These are phyloP conservation scores for Ctenomys sociabilis DNA, from an alignment of 2,113 vertebrate species.

Conservation along the genomic window DNA sequence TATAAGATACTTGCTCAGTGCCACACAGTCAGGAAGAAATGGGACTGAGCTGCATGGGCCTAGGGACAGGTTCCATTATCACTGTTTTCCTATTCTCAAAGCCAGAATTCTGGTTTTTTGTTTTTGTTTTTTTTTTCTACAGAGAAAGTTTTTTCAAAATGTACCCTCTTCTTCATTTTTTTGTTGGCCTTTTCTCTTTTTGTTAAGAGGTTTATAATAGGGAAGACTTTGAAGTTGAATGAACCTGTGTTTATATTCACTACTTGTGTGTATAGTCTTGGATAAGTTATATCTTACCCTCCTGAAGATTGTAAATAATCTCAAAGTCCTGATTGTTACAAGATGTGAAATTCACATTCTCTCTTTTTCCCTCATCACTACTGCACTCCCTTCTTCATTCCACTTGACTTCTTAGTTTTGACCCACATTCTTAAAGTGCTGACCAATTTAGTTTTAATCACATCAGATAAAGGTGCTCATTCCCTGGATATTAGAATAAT, in stretches of 20 bases:
- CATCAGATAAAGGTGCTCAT: neutral
- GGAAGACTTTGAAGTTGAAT: neutral
- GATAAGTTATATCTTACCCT: neutral
- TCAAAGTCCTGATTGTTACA: no score
- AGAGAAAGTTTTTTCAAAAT: neutral
- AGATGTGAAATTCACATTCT: neutral
- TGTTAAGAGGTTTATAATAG: neutral
- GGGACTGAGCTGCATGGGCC: neutral
- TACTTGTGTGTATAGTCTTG: neutral
- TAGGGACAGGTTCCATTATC: neutral
- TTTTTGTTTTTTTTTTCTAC: neutral
- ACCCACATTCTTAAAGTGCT: neutral
- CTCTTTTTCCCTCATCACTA: rapidly evolving
- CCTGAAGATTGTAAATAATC: rapidly evolving
- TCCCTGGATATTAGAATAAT: neutral
- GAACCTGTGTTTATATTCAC: neutral
- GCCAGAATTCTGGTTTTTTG: neutral
- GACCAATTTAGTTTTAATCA: neutral
- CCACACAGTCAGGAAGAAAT: neutral
- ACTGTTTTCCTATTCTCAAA: neutral
- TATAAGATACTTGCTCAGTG: neutral
- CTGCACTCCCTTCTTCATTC: neutral
- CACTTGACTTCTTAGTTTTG: neutral
- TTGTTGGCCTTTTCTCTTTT: neutral
- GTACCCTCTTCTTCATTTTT: neutral